Percentiles rank a stretch among this genome's conserved stretches.
phyloP scores from a whole-genome alignment of 2,113 vertebrate species.

The Festucalex cinctus region DNA sequence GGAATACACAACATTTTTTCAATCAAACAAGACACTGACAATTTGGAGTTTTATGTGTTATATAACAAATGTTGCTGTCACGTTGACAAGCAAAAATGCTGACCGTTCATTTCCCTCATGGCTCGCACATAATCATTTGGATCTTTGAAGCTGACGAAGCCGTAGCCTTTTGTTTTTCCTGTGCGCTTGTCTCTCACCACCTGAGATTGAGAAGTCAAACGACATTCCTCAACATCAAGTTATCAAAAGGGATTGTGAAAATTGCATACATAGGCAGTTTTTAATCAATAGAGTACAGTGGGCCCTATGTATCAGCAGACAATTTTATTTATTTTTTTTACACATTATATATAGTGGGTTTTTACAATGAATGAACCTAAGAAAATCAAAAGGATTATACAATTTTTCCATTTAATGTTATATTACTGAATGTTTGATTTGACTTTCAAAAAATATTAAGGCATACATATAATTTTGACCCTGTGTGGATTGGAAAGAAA shows the following conservation, averaged over 20 bases:
- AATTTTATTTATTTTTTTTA: too few species aligned
- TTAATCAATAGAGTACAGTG: too few species aligned
- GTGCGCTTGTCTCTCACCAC: slow-evolving; percentile 92
- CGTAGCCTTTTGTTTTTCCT: slow-evolving; percentile 91
- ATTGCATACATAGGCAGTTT: not conserved
- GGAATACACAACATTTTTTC: not conserved
- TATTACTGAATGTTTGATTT: too few species aligned
- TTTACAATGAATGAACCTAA: too few species aligned
- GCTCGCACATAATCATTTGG: slow-evolving; percentile 90
- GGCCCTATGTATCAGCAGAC: too few species aligned
- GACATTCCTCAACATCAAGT: not conserved
- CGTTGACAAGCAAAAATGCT: slow-evolving; percentile 27
- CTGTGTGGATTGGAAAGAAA: too few species aligned
- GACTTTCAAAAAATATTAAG: too few species aligned
- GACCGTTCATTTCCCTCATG: slow-evolving; percentile 94
- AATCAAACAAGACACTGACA: not conserved
- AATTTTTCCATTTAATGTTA: too few species aligned
- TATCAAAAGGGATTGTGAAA: not conserved
- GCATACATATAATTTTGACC: too few species aligned
- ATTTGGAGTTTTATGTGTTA: not conserved
- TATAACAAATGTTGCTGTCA: not conserved
- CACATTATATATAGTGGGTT: too few species aligned
- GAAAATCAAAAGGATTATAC: too few species aligned
- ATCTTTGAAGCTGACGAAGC: slow-evolving; percentile 93
- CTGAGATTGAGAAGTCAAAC: slow-evolving; percentile 18